Conservation (phyloP, 2,888 invertebrate species). For the Drosophila melanocephala region DNA sequence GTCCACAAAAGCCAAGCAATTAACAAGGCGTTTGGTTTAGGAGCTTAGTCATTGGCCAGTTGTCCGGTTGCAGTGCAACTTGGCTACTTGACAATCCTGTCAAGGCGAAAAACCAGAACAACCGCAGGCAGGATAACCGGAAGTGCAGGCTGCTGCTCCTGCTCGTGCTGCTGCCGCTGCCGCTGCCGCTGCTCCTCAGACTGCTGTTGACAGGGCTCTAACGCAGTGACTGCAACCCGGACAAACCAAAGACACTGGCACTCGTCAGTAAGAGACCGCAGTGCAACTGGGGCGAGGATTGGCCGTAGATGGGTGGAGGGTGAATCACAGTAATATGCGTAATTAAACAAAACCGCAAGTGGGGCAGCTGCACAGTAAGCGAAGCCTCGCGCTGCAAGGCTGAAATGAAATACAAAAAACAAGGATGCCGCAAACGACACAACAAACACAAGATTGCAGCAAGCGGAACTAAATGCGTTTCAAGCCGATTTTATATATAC, state of each 20-base stretch:
- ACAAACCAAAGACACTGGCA: slow-evolving; percentile 62
- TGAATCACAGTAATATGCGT: slow-evolving; percentile 70
- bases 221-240: slow-evolving; percentile 22
- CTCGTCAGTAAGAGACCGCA: slow-evolving; percentile 64
- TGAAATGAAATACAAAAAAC: slow-evolving; percentile 21
- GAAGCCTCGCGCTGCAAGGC: slow-evolving; percentile 30
- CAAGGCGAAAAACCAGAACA: slow-evolving; percentile 50
- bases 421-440: slow-evolving; percentile 53
- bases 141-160: slow-evolving; percentile 27
- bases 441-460: slow-evolving; percentile 41
- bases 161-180: slow-evolving; percentile 10
- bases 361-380: slow-evolving; percentile 56
- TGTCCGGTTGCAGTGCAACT: slow-evolving; percentile 22
- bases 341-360: slow-evolving; percentile 81
- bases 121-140: slow-evolving; percentile 65
- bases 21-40: slow-evolving; percentile 69
- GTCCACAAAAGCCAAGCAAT: slow-evolving; percentile 71
- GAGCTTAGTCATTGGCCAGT: slow-evolving; percentile 39
- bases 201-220: slow-evolving; percentile 63
- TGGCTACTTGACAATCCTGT: slow-evolving; percentile 55
- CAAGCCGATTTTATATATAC: slow-evolving; percentile 5
- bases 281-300: slow-evolving; percentile 30
- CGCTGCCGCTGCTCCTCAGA: slow-evolving; percentile 35
- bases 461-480: slow-evolving; percentile 15
- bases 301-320: neutral